Conservation (phyloP, 2,888 invertebrate species). For the Allophyes oxyacanthae region DNA sequence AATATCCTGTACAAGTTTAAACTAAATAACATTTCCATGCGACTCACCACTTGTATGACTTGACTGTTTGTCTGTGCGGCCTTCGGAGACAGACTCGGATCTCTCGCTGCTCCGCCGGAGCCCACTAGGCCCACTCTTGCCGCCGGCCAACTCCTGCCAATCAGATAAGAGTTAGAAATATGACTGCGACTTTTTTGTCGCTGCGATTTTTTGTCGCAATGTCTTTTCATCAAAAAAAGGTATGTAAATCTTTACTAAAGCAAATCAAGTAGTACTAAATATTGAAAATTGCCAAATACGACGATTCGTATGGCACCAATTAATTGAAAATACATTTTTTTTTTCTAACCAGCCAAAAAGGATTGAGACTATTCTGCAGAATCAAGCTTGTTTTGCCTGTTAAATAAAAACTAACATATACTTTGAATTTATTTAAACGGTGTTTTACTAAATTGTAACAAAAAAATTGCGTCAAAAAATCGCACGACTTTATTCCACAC, state of each 20-base stretch:
- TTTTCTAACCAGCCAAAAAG: too few relatives aligned
- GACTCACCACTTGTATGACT: constrained; percentile 77
- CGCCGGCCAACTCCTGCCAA: constrained; percentile 82
- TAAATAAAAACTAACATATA: not conserved
- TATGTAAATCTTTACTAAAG: too few relatives aligned
- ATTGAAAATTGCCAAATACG: too few relatives aligned
- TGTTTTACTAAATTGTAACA: not conserved
- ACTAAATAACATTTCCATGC: too few relatives aligned
- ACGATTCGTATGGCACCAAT: too few relatives aligned
- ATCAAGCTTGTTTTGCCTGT: too few relatives aligned
- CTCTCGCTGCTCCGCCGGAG: constrained; percentile 79
- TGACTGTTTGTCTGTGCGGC: constrained; percentile 64
- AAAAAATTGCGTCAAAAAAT: constrained; percentile 42
- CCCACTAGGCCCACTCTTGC: constrained; percentile 78
- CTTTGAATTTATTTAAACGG: too few relatives aligned
- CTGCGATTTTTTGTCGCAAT: constrained; percentile 25
- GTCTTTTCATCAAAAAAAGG: not conserved
- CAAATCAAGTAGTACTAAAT: too few relatives aligned
- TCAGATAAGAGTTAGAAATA: constrained; percentile 23
- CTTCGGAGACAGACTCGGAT: constrained; percentile 66
- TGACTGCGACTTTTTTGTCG: constrained; percentile 17
- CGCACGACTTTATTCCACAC: constrained; percentile 19
- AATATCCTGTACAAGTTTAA: too few relatives aligned
- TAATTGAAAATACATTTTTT: too few relatives aligned
- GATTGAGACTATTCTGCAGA: too few relatives aligned